Conservation (phyloP, 2,797 vertebrate genomes). For the Pangasius sanitwongsei region DNA sequence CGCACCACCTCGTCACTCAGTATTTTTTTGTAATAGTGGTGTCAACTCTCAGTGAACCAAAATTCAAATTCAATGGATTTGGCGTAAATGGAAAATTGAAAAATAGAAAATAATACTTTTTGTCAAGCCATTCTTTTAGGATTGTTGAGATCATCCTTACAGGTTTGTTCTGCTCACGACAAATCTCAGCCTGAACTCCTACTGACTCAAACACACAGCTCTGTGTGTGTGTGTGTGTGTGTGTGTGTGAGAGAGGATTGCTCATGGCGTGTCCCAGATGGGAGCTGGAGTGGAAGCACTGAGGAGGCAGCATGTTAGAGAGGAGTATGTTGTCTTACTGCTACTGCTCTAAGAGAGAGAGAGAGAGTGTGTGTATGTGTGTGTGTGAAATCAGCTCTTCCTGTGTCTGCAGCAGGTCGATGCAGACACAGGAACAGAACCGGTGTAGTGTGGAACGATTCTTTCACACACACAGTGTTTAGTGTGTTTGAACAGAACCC, state of each 20-base stretch:
- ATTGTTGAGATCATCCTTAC: background rate
- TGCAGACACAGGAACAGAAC: background rate
- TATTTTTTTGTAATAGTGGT: background rate
- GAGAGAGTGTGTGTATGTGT: constrained; percentile 1
- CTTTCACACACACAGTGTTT: background rate
- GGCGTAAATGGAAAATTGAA: background rate
- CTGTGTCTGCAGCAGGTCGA: background rate
- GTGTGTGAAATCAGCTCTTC: constrained; percentile 35
- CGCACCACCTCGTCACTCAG: background rate
- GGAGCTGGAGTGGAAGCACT: constrained; percentile 26
- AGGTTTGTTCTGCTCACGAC: background rate
- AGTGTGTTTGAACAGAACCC: background rate
- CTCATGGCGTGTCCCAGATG: constrained; percentile 18
- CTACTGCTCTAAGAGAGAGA: background rate
- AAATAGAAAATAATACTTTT: background rate
- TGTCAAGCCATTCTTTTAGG: background rate
- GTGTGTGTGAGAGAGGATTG: background rate
- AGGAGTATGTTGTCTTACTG: background rate
- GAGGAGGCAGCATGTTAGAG: constrained; percentile 9
- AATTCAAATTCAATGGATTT: background rate
- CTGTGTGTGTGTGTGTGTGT: constrained; percentile 10
- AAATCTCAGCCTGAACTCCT: background rate
- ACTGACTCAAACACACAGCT: background rate
- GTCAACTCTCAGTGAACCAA: background rate
- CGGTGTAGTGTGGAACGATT: too few species aligned